A percentile compares a stretch with the other conserved stretches of the same genome.
Conservation (phyloP, 2,888 invertebrate genomes). For the Sthenelais limicola region DNA sequence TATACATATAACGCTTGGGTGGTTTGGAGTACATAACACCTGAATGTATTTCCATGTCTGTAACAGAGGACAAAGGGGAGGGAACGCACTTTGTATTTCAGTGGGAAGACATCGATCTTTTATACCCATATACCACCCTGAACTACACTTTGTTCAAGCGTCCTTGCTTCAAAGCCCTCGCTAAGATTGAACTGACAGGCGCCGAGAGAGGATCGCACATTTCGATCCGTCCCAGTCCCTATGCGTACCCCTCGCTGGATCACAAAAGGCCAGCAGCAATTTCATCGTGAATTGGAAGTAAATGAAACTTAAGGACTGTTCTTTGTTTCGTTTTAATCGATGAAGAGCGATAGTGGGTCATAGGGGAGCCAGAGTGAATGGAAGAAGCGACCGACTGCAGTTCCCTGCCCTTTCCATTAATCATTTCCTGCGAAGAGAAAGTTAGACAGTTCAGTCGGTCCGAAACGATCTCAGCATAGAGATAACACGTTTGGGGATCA, state of each 20-base stretch:
- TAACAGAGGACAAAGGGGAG: no score
- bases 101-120: no score
- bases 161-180: constrained; percentile 27
- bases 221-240: constrained; percentile 12
- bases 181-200: constrained; percentile 32
- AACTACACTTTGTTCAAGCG: constrained; percentile 31
- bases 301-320: constrained; percentile 36
- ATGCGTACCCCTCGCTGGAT: neutral
- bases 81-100: no score
- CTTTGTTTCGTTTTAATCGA: constrained; percentile 39
- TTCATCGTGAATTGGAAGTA: constrained; percentile 39
- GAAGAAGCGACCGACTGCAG: neutral
- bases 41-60: no score
- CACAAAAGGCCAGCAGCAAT: constrained; percentile 38
- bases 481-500: neutral
- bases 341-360: constrained; percentile 12
- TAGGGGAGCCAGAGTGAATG: constrained; percentile 14
- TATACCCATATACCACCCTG: no score
- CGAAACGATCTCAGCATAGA: neutral
- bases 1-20: no score
- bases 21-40: no score
- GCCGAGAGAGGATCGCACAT: no score
- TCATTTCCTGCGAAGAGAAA: constrained; percentile 1
- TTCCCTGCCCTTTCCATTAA: neutral
- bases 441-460: constrained; percentile 16